These are phyloP conservation scores for Laticauda laticaudata DNA, from an alignment of 2,113 vertebrate genomes.

Conservation along the genomic window DNA sequence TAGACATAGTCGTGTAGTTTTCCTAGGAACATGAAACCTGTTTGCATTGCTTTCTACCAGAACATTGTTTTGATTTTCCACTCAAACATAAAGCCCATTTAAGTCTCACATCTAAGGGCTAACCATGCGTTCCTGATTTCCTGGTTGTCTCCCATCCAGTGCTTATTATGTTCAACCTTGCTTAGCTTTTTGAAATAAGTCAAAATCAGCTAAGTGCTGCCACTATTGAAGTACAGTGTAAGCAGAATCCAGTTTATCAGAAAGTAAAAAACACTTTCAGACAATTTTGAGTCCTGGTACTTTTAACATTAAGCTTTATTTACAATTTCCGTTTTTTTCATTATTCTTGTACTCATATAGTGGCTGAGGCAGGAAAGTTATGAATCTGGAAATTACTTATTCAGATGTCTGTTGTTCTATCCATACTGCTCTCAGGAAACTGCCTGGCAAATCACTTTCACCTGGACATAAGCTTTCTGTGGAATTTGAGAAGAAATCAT, in stretches of 20 bases:
- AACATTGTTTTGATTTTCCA: background rate
- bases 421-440: background rate
- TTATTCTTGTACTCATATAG: background rate
- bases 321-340: background rate
- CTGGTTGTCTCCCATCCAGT: background rate
- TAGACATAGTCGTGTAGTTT: background rate
- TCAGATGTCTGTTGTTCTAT: background rate
- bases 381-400: background rate
- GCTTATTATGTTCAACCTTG: background rate
- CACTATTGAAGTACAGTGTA: background rate
- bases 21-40: background rate
- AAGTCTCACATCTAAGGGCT: background rate
- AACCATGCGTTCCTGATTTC: background rate
- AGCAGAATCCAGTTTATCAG: background rate
- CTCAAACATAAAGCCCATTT: background rate
- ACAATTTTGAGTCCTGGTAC: background rate
- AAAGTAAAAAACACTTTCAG: background rate
- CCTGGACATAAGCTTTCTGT: background rate
- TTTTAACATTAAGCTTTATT: background rate
- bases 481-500: background rate
- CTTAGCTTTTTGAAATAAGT: background rate
- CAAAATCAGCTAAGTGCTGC: background rate
- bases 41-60: background rate
- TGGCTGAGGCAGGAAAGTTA: background rate
- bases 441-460: background rate